Evolutionary conservation across 2,113 vertebrate genomes (phyloP).

Genomic region (Rhabdornis inornatus): DNA sequence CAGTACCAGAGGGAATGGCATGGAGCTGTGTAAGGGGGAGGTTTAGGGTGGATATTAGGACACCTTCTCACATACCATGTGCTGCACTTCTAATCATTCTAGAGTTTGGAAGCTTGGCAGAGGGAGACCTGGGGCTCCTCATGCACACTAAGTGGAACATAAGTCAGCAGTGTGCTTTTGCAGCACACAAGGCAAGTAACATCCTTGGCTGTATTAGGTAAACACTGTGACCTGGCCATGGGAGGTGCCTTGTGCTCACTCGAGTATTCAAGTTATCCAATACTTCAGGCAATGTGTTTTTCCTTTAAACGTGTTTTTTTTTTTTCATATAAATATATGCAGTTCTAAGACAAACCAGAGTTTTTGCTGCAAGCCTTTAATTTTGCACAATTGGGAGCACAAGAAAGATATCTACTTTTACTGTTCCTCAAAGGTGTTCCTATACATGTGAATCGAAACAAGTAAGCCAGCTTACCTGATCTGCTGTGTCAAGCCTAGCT

Average conservation of each 20-base stretch:
- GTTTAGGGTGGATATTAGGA: not conserved
- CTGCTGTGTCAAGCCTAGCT: conserved; percentile 83
- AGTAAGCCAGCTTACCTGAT: conserved; percentile 77
- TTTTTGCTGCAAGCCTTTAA: not conserved
- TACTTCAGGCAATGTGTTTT: not conserved
- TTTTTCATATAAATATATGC: not conserved
- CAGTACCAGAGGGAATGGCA: not conserved
- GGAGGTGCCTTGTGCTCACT: not conserved
- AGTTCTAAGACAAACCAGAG: not conserved
- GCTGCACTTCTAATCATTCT: not conserved
- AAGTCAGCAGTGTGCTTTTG: not conserved
- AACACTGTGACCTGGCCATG: not conserved
- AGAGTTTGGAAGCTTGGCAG: not conserved
- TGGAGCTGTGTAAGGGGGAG: not conserved
- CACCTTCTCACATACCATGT: not conserved
- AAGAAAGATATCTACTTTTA: not conserved
- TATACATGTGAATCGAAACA: not conserved
- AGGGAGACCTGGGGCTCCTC: not conserved
- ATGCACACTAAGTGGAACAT: not conserved
- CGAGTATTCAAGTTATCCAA: not conserved
- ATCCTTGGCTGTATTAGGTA: not conserved
- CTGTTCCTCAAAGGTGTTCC: not conserved
- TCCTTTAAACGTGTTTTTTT: not conserved
- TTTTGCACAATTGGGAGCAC: rapidly evolving
- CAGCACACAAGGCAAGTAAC: not conserved